These are phyloP conservation scores for Clitarchus hookeri DNA, from an alignment of 2,888 invertebrate species.

Conservation along the genomic window DNA sequence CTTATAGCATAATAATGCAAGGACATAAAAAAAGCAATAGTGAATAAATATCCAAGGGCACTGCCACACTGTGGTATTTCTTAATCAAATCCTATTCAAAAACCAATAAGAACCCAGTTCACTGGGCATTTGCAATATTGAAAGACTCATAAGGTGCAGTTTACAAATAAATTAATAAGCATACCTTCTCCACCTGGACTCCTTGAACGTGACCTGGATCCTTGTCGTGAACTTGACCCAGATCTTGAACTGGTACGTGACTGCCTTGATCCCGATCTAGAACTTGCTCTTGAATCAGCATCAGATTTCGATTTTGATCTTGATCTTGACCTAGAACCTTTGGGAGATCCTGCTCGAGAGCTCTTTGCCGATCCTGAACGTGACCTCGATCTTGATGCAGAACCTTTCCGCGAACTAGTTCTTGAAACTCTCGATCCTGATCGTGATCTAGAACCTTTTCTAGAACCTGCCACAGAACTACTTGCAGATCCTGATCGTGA, in stretches of 20 bases:
- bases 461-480: slow-evolving; percentile 43
- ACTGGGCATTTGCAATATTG: too few species aligned
- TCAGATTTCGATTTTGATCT: slow-evolving; percentile 43
- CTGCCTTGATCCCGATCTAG: slow-evolving; percentile 47
- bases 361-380: slow-evolving; percentile 44
- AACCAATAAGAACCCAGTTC: too few species aligned
- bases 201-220: slow-evolving; percentile 36
- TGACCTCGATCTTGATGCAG: slow-evolving; percentile 50
- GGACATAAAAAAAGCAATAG: too few species aligned
- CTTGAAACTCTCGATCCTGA: slow-evolving; percentile 45
- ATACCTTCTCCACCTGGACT: slow-evolving; percentile 30
- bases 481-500: slow-evolving; percentile 45
- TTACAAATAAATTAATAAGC: not conserved
- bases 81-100: too few species aligned
- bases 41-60: too few species aligned
- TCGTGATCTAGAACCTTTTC: slow-evolving; percentile 36
- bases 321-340: slow-evolving; percentile 46
- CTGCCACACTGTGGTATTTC: too few species aligned
- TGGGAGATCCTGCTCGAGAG: slow-evolving; percentile 48
- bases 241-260: slow-evolving; percentile 42
- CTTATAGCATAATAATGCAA: too few species aligned
- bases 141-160: too few species aligned
- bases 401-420: slow-evolving; percentile 47
- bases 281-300: slow-evolving; percentile 45
- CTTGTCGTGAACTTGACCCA: slow-evolving; percentile 23